Evolutionary conservation across 2,797 vertebrate species (phyloP), one percentile per base, ranked within the genome.

Genomic region (Cyprinella venusta): DNA sequence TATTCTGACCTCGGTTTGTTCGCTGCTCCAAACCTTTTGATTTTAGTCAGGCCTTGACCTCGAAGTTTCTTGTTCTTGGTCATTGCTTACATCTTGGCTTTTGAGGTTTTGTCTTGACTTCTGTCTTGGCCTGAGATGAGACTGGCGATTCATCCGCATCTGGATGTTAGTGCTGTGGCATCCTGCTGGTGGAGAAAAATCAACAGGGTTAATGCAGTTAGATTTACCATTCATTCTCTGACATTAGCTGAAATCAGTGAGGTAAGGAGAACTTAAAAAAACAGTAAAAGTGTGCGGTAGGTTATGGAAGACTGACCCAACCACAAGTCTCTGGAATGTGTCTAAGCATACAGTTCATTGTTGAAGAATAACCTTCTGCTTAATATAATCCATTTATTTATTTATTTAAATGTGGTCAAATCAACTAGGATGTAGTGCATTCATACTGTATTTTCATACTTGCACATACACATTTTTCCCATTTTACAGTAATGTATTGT

Each of bases 281-380:
- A 76, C 40, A 67, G 56, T 75, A 59, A 67, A 48, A 45, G 15
- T 18, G 36, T 15, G 52, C 5, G 42, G 52, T 75, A 33, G n/a
- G 40, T 70, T 76, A 84, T 75, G 59, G 85, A 90, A 89, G 87
- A 92, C 87, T 82, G 69, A 87, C 79, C 82, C 85, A 85, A 92
- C 91, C 90, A n/a, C 93, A 88, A 82, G 91, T 92, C 93, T 92
- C 92, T 93, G 94, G 94, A 97, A 96, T 96, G 94, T 91, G 90
- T 96, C 95, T 95, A 91, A 93, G 91, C 89, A 92, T 87, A 90
- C 90, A 92, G 89, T 92, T 91, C 89, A 93, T 92, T 93, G 89
- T 87, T 91, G 81, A 89, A 87, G 86, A 88, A 89, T 91, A 88
- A 91, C 92, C 89, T 88, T 86, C 89, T 89, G 89, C 82, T 90